Percentiles rank a stretch among this genome's conserved stretches.
phyloP scores from a whole-genome alignment of 2,888 invertebrate species.

The Synanthedon myopaeformis region DNA sequence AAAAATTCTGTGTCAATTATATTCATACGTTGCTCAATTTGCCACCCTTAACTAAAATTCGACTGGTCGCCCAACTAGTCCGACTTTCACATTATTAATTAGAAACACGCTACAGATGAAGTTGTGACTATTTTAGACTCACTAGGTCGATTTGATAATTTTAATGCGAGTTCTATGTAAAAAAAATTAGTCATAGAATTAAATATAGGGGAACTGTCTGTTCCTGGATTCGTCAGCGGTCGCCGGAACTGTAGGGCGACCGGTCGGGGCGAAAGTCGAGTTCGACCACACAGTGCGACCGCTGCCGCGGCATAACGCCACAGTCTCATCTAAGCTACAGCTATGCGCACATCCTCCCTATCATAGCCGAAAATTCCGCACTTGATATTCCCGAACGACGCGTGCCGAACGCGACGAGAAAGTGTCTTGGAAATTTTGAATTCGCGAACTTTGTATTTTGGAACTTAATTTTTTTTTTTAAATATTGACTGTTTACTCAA shows the following conservation, averaged over 20 bases:
- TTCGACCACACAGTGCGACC: constrained; percentile 53
- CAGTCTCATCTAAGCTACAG: constrained; percentile 69
- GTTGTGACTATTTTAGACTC: too few relatives aligned
- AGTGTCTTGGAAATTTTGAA: constrained; percentile 22
- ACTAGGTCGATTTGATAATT: too few relatives aligned
- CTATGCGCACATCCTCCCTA: constrained; percentile 68
- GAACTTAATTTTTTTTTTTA: constrained; percentile 11
- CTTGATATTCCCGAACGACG: constrained; percentile 40
- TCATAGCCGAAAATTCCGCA: constrained; percentile 59
- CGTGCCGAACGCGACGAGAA: constrained; percentile 49
- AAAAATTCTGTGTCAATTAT: constrained; percentile 31
- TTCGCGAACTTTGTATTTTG: constrained; percentile 25
- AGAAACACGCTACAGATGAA: too few relatives aligned
- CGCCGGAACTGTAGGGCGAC: constrained; percentile 62
- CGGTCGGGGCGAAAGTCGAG: constrained; percentile 68
- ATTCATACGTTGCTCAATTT: constrained; percentile 23
- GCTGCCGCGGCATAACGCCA: constrained; percentile 49
- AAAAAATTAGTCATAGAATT: constrained; percentile 33
- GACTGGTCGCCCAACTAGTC: constrained; percentile 13
- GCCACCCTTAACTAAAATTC: constrained; percentile 22
- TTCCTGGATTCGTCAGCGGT: constrained; percentile 65
- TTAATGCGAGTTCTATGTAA: not conserved
- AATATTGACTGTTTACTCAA: constrained; percentile 28
- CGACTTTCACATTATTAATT: not conserved
- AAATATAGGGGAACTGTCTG: constrained; percentile 46